Evolutionary conservation across 1,140 invertebrate genomes (phyloP).

Genomic region (Potamilus streckersoni): DNA sequence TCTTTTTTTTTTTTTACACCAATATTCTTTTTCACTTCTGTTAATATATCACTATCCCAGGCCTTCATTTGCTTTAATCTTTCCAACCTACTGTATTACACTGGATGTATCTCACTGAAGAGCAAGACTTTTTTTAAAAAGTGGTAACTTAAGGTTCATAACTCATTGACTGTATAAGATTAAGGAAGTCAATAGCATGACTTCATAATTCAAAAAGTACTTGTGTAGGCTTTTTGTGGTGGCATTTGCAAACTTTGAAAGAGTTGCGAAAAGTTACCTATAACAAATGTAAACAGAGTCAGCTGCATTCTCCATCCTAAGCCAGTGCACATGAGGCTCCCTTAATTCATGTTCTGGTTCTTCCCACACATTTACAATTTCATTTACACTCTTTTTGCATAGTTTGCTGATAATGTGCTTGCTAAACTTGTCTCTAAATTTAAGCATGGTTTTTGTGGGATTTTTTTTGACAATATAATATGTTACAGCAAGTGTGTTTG

Average conservation of each 20-base stretch:
- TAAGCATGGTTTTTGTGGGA: conserved; percentile 3
- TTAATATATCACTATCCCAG: background rate
- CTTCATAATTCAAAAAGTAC: too few species aligned
- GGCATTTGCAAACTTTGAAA: too few species aligned
- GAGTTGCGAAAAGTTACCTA: background rate
- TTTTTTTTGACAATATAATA: conserved; percentile 12
- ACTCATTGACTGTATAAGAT: too few species aligned
- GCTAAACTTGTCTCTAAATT: conserved; percentile 18
- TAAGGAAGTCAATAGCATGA: too few species aligned
- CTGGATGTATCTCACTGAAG: conserved; percentile 4
- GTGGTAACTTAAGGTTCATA: too few species aligned
- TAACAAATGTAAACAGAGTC: conserved; percentile 7
- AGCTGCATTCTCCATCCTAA: conserved; percentile 9
- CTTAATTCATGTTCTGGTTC: conserved; percentile 5
- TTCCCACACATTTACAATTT: conserved; percentile 10
- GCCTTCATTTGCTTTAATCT: background rate
- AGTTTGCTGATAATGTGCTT: conserved; percentile 5
- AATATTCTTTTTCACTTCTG: background rate
- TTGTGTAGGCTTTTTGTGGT: too few species aligned
- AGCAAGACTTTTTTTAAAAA: background rate
- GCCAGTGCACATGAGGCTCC: conserved; percentile 4
- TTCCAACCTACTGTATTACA: background rate
- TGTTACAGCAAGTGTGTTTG: background rate
- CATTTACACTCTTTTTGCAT: background rate
- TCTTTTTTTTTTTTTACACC: background rate